Conservation (phyloP, 2,888 invertebrate genomes). For the Rhaphigaster nebulosa region DNA sequence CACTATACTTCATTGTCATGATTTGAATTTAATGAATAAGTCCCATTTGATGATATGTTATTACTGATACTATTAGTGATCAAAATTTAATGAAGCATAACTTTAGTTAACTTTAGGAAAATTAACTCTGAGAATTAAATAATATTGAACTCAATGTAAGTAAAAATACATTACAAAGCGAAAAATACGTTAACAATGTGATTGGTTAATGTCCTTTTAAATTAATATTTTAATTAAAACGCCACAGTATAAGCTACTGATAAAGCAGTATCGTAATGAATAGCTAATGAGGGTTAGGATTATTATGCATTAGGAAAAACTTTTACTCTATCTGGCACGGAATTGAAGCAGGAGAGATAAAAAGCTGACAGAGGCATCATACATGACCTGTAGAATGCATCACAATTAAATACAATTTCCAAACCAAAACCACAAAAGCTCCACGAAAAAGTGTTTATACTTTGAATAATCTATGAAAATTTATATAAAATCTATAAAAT, state of each 20-base stretch:
- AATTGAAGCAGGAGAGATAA: neutral
- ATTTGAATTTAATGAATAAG: no score
- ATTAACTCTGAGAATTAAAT: neutral
- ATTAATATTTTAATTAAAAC: neutral
- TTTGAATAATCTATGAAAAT: no score
- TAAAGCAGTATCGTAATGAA: neutral
- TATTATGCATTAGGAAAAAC: neutral
- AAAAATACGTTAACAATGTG: neutral
- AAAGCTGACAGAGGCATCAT: neutral
- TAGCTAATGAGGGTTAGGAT: neutral
- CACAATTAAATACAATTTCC: neutral
- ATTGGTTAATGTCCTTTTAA: neutral
- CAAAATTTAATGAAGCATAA: no score
- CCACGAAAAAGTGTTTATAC: neutral
- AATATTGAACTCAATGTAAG: neutral
- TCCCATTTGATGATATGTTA: no score
- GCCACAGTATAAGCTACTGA: neutral
- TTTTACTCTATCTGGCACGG: neutral
- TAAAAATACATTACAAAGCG: neutral
- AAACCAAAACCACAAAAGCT: neutral
- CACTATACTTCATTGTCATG: no score
- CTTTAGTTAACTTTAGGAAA: no score
- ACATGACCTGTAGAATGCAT: no score
- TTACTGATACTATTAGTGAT: no score
- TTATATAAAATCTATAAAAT: no score